Conservation (phyloP, 2,888 invertebrate genomes). For the Yponomeuta cagnagella region DNA sequence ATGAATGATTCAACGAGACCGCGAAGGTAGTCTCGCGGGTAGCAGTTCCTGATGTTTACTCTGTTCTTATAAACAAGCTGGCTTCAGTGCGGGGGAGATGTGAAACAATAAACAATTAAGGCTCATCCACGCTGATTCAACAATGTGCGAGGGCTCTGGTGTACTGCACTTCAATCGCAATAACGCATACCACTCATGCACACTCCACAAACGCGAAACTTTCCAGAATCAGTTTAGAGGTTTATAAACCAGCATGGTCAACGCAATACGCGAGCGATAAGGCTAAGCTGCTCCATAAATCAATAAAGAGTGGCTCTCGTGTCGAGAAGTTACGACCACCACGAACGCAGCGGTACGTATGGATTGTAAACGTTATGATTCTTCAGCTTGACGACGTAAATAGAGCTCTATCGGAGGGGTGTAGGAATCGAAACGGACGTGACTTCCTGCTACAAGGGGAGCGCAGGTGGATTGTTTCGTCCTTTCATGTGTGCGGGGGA, state of each 20-base stretch:
- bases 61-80: slow-evolving; percentile 32
- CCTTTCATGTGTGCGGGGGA: not conserved
- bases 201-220: not conserved
- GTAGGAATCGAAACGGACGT: slow-evolving; percentile 6
- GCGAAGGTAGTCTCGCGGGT: not conserved
- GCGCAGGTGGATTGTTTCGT: slow-evolving; percentile 3
- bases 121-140: slow-evolving; percentile 38
- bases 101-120: slow-evolving; percentile 52
- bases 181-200: slow-evolving; percentile 24
- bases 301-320: slow-evolving; percentile 3
- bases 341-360: not conserved
- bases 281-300: slow-evolving; percentile 3
- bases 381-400: not conserved
- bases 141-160: slow-evolving; percentile 26
- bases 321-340: slow-evolving; percentile 9
- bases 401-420: not conserved
- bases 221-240: not conserved
- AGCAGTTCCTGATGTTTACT: slow-evolving; percentile 28
- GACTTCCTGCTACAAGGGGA: not conserved
- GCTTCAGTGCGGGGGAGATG: slow-evolving; percentile 33
- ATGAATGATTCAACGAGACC: slow-evolving; percentile 14
- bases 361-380: slow-evolving; percentile 4
- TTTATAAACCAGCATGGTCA: not conserved
- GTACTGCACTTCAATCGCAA: slow-evolving; percentile 41
- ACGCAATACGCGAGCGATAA: slow-evolving; percentile 6